Conservation (phyloP, 2,113 vertebrate species). For the Daboia siamensis region DNA sequence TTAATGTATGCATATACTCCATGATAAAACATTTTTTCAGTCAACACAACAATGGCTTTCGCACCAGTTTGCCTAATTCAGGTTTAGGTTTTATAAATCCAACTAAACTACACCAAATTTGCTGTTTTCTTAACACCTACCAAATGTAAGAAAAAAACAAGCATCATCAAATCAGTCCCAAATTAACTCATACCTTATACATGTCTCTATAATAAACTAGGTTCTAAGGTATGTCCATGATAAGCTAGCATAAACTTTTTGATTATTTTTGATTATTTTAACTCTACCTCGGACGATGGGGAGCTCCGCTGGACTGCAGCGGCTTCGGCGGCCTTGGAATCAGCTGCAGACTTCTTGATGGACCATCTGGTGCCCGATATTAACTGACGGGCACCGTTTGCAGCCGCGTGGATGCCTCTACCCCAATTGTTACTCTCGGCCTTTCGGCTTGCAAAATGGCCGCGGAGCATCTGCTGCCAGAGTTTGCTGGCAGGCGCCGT, state of each 20-base stretch:
- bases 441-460: no score
- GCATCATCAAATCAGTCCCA: slow-evolving; percentile 34
- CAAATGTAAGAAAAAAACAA: slow-evolving; percentile 30
- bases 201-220: background rate
- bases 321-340: no score
- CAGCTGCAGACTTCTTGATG: no score
- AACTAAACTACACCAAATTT: background rate
- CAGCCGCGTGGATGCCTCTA: no score
- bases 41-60: background rate
- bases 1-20: background rate
- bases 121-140: slow-evolving; percentile 27
- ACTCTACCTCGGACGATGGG: no score
- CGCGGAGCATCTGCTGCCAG: no score
- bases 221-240: background rate
- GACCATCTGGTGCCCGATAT: no score
- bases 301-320: no score
- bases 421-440: no score
- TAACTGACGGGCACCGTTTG: no score
- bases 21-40: slow-evolving; percentile 16
- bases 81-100: slow-evolving; percentile 13
- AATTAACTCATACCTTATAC: slow-evolving; percentile 2
- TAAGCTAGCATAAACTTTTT: background rate
- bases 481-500: no score
- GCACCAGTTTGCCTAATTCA: background rate
- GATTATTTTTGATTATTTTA: no score